These are phyloP conservation scores for Pelobates cultripes DNA, from an alignment of 2,797 vertebrate genomes.

Conservation along the genomic window DNA sequence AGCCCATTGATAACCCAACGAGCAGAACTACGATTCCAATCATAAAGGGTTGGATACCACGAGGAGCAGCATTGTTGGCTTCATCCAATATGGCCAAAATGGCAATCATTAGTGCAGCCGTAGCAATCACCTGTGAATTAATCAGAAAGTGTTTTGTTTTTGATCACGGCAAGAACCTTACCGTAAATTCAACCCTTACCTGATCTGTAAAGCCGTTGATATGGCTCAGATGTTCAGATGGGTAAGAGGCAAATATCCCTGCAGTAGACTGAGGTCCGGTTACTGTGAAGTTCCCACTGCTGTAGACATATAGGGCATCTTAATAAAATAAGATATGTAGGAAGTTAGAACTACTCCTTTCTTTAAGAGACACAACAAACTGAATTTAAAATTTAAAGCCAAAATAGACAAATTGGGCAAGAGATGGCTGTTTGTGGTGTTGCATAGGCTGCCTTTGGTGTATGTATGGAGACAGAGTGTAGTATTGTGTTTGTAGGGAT, in stretches of 20 bases:
- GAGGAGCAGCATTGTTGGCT: conserved; percentile 78
- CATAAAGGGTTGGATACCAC: conserved; percentile 79
- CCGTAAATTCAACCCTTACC: conserved; percentile 60
- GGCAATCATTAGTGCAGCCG: conserved; percentile 74
- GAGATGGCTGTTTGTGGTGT: too few species aligned
- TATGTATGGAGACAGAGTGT: too few species aligned
- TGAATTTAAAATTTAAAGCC: too few species aligned
- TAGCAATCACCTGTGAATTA: conserved; percentile 72
- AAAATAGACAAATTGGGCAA: too few species aligned
- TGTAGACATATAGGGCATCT: conserved; percentile 81
- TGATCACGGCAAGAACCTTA: background rate
- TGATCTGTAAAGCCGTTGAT: conserved; percentile 79
- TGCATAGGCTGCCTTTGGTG: too few species aligned
- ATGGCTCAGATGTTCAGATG: conserved; percentile 69
- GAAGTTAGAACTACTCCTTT: too few species aligned
- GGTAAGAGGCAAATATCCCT: conserved; percentile 86
- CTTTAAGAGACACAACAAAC: too few species aligned
- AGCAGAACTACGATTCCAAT: conserved; percentile 78
- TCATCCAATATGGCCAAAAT: conserved; percentile 80
- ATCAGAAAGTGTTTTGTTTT: background rate
- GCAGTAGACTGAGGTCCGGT: conserved; percentile 80
- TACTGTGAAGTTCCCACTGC: conserved; percentile 75
- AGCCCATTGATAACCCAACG: conserved; percentile 79
- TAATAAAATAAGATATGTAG: too few species aligned
- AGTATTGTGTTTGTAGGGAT: too few species aligned